Percentiles rank a stretch among this genome's conserved stretches.
Conservation (phyloP, 23 tunicate species). For the Aplidium turbinatum region DNA sequence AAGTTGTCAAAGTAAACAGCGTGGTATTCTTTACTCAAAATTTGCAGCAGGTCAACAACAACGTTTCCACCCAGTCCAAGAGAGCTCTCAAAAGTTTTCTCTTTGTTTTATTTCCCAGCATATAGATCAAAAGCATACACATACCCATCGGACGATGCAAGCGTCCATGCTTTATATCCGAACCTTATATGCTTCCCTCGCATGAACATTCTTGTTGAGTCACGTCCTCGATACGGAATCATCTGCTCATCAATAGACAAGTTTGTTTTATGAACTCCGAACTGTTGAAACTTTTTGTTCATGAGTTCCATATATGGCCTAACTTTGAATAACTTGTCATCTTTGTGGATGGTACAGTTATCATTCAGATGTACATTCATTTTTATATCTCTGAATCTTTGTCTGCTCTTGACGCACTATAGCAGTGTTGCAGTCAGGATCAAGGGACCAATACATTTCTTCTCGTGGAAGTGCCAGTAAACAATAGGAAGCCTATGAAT, state of each 20-base stretch:
- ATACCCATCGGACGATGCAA: conserved; percentile 18
- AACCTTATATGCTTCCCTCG: conserved; percentile 7
- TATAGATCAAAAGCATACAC: conserved; percentile 17
- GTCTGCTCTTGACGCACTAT: conserved; percentile 26
- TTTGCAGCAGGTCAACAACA: conserved; percentile 26
- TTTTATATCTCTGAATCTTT: conserved; percentile 10
- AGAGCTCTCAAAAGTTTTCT: conserved; percentile 16
- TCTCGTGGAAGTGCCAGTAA: conserved; percentile 23
- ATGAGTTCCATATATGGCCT: conserved; percentile 13
- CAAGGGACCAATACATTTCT: conserved; percentile 18
- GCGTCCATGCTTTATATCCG: conserved; percentile 18
- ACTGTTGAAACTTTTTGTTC: conserved; percentile 17
- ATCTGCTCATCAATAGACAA: conserved; percentile 18
- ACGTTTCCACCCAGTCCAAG: conserved; percentile 20
- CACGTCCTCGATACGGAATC: conserved; percentile 13
- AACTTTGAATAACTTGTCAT: conserved; percentile 18
- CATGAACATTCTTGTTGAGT: conserved; percentile 15
- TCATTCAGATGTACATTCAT: conserved; percentile 16
- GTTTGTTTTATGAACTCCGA: conserved; percentile 13
- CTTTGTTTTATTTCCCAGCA: conserved; percentile 15
- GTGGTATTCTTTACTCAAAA: conserved; percentile 12
- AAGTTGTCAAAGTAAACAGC: conserved; percentile 24
- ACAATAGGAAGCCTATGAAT: conserved; percentile 21
- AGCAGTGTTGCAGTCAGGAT: conserved; percentile 18
- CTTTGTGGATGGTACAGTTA: conserved; percentile 11